Evolutionary conservation across 1,140 invertebrate species (phyloP).

Genomic region (Lasioglossum albipes): DNA sequence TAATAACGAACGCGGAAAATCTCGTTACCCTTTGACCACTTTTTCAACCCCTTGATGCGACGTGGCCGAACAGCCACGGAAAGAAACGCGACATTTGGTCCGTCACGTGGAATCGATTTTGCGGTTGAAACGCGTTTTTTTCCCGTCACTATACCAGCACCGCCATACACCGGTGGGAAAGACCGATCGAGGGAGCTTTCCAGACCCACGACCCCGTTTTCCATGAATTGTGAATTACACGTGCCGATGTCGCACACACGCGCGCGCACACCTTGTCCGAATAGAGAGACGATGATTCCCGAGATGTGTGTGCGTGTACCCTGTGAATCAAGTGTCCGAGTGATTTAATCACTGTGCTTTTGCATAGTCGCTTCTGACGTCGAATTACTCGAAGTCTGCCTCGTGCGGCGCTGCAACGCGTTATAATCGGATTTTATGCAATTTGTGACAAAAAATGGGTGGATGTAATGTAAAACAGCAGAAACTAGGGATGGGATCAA

Average conservation of each 20-base stretch:
- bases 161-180: background rate
- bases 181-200: background rate
- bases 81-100: conserved; percentile 47
- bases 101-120: conserved; percentile 48
- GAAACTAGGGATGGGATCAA: too few species aligned
- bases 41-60: conserved; percentile 33
- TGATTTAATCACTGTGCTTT: conserved; percentile 28
- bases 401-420: too few species aligned
- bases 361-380: conserved; percentile 20
- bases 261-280: background rate
- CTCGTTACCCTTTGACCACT: conserved; percentile 45
- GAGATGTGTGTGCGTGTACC: background rate
- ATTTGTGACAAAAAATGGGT: too few species aligned
- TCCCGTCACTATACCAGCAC: conserved; percentile 3
- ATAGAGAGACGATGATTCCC: background rate
- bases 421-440: background rate
- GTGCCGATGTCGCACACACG: conserved; percentile 38
- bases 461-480: too few species aligned
- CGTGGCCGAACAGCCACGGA: conserved; percentile 27
- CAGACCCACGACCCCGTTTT: conserved; percentile 40
- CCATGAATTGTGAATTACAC: conserved; percentile 68
- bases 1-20: conserved; percentile 15
- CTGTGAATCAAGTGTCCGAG: conserved; percentile 8
- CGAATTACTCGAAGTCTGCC: background rate
- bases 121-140: conserved; percentile 42